Percentiles rank a stretch among this genome's conserved stretches.
phyloP scores from a whole-genome alignment of 2,797 vertebrate species.

The Phataginus tricuspis region DNA sequence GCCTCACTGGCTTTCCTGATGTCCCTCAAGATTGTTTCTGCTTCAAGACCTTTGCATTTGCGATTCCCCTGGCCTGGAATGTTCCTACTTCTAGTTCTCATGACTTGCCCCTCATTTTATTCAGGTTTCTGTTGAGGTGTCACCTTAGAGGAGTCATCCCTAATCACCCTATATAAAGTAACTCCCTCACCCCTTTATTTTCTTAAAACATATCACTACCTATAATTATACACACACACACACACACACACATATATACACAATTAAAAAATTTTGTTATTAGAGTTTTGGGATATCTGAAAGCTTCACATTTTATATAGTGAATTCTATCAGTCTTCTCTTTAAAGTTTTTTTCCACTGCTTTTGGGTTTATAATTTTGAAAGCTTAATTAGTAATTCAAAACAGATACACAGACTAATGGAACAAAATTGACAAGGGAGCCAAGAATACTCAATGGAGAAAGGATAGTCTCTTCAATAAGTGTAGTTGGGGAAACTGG shows the following conservation, averaged over 20 bases:
- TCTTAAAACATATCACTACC: not conserved
- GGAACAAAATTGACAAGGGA: not conserved
- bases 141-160: not conserved
- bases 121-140: not conserved
- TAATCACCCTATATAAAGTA: not conserved
- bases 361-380: slow-evolving; percentile 13
- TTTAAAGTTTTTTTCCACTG: slow-evolving; percentile 1
- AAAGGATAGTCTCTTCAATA: no score
- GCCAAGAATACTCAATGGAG: no score
- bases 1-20: not conserved
- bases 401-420: not conserved
- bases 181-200: not conserved
- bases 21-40: not conserved
- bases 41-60: not conserved
- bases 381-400: not conserved
- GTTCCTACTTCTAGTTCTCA: not conserved
- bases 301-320: slow-evolving; percentile 15
- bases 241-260: no score
- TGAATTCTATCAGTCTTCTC: not conserved
- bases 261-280: slow-evolving; percentile 24
- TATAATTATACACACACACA: not conserved
- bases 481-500: not conserved
- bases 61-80: not conserved
- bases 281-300: not conserved
- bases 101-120: not conserved